Conservation (phyloP, 2,888 invertebrate genomes). For the Drosophila nr. medialis region DNA sequence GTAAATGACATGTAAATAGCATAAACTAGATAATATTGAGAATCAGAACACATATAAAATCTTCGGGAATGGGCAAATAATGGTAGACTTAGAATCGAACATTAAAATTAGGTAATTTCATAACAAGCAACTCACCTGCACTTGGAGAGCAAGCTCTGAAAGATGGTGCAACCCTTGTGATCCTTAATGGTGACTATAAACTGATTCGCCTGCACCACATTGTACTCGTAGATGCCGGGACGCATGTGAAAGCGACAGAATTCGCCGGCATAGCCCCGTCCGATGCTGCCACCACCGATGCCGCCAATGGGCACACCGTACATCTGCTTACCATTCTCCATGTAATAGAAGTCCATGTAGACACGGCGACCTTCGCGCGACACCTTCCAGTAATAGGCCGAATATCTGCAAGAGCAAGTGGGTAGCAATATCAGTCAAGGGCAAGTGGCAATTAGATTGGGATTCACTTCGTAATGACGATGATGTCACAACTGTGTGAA, state of each 20-base stretch:
- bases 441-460: constrained; percentile 28
- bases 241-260: constrained; percentile 96
- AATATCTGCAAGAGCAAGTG: constrained; percentile 86
- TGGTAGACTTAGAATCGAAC: background rate
- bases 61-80: constrained; percentile 8
- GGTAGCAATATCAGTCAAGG: constrained; percentile 3
- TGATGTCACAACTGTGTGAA: constrained; percentile 59
- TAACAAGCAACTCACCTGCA: constrained; percentile 87
- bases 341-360: constrained; percentile 92
- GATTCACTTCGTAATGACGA: constrained; percentile 38
- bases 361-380: constrained; percentile 88
- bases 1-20: too few species aligned
- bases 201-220: constrained; percentile 93
- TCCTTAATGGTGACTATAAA: constrained; percentile 95
- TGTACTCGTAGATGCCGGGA: constrained; percentile 95
- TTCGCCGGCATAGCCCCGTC: constrained; percentile 95
- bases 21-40: background rate
- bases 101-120: background rate
- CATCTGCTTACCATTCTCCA: constrained; percentile 91
- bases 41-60: constrained; percentile 4
- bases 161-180: constrained; percentile 88
- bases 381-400: constrained; percentile 89
- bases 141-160: constrained; percentile 92
- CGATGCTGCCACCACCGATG: constrained; percentile 91
- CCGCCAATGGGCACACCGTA: constrained; percentile 96